Evolutionary conservation across 2,113 vertebrate genomes (phyloP).

Genomic region (Cheilinus undulatus): DNA sequence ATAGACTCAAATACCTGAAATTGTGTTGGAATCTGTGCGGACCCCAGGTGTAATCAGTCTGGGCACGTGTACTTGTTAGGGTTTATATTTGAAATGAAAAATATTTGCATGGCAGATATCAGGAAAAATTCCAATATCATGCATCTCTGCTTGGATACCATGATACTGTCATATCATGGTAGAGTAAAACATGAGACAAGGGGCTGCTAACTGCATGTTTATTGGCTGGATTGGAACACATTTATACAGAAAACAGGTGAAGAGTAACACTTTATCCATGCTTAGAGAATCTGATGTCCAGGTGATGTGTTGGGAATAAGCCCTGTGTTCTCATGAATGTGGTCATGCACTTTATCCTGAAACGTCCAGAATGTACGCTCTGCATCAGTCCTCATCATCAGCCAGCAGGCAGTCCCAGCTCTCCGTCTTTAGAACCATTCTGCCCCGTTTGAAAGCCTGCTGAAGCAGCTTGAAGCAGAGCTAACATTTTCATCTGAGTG

Average conservation of each 20-base stretch:
- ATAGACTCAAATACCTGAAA: no score
- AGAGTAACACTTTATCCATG: background rate
- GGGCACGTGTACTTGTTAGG: no score
- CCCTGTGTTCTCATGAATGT: background rate
- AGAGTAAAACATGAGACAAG: no score
- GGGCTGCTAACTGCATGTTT: no score
- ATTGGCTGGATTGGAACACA: background rate
- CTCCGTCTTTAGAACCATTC: background rate
- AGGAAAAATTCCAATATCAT: no score
- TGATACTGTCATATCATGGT: no score
- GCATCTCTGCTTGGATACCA: no score
- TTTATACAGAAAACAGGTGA: background rate
- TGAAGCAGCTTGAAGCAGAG: constrained; percentile 15
- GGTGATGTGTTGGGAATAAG: no score
- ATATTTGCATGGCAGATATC: no score
- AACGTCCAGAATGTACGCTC: constrained; percentile 1
- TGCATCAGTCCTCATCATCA: background rate
- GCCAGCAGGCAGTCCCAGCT: background rate
- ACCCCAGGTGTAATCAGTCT: no score
- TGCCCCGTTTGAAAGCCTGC: constrained; percentile 3
- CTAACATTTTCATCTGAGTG: constrained; percentile 7
- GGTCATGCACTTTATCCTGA: background rate
- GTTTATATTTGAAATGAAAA: no score
- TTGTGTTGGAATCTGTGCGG: no score
- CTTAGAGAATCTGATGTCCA: background rate